phyloP scores from a whole-genome alignment of 1,140 invertebrate species.

The Drosophila dunni region DNA sequence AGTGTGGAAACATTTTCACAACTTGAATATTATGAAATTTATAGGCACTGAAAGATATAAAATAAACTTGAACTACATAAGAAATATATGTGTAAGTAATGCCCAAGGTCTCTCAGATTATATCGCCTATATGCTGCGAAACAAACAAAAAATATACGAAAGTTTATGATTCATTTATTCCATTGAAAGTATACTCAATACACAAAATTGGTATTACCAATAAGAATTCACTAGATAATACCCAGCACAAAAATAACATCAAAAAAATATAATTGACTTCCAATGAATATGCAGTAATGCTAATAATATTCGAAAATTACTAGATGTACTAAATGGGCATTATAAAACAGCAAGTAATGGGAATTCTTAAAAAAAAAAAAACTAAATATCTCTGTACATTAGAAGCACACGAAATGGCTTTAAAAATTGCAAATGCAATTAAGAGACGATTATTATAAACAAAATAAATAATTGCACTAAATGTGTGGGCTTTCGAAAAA shows the following conservation, averaged over 20 bases:
- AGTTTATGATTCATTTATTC: too few species aligned
- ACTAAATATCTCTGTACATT: not conserved
- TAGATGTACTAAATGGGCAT: not conserved
- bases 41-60: too few species aligned
- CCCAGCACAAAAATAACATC: too few species aligned
- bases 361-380: not conserved
- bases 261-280: too few species aligned
- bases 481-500: not conserved
- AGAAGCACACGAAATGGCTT: slow-evolving; percentile 2
- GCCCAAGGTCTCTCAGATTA: too few species aligned
- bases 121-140: too few species aligned
- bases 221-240: not conserved
- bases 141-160: too few species aligned
- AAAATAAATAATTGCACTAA: slow-evolving; percentile 12
- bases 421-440: slow-evolving; percentile 19
- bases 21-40: too few species aligned
- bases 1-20: too few species aligned
- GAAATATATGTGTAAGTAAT: too few species aligned
- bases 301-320: not conserved
- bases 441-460: slow-evolving; percentile 12
- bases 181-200: not conserved
- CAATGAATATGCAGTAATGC: too few species aligned
- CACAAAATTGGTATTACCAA: not conserved
- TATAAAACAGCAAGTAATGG: slow-evolving; percentile 1
- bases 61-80: too few species aligned